Base-by-base conservation (phyloP, 2,888 invertebrate genomes). In the Eretmocerus hayati region DNA sequence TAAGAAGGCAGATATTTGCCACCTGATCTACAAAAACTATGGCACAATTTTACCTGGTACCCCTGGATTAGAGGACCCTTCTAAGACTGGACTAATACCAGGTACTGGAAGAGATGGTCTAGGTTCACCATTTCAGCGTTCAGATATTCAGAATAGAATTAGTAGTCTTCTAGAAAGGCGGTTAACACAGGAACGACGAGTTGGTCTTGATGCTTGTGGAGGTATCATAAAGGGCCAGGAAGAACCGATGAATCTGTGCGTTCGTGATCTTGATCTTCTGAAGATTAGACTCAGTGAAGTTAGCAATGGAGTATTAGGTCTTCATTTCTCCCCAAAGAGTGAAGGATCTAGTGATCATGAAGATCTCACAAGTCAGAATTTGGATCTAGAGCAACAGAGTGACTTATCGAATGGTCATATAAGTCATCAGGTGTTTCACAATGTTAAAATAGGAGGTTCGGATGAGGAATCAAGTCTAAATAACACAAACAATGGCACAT, bases 1-100 rank as follows among this genome's bases (percentile, higher is more conserved):
- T 0, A 91, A 91, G 66, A 91, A 92, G 69, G 90, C 91, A 0
- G 91, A 91, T 63, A 92, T 92, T 57, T 91, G 91, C 57, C 91
- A 91, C 64, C 74, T 91, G 36, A 91, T 91, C 58, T 90, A 91
- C 64, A 91, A 91, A 67, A 91, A 91, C 68, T 91, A 91, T 65
- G 91, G 90, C 3, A 90, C 89, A 0, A 87, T 90, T 13, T 80
- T 88, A 42, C 87, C 88, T 0, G 86, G 85, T 0, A 85, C 84
- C 8, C 85, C 85, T 0, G 76, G 76, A 15, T 72, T 75, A 32
- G 75, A 77, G 33, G 71, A 73, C n/a, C 64, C 58, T 30, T 33
- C 48, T 2, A 52, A 48, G 37, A 32, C 41, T n/a, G 3, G n/a
- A 9, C 9, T 62, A 1, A 56, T 58, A 19, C 62, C 64, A 5